Percentiles rank a stretch among this genome's conserved stretches.
phyloP scores from a whole-genome alignment of 1,140 invertebrate genomes.

The Parapsyche elsis region DNA sequence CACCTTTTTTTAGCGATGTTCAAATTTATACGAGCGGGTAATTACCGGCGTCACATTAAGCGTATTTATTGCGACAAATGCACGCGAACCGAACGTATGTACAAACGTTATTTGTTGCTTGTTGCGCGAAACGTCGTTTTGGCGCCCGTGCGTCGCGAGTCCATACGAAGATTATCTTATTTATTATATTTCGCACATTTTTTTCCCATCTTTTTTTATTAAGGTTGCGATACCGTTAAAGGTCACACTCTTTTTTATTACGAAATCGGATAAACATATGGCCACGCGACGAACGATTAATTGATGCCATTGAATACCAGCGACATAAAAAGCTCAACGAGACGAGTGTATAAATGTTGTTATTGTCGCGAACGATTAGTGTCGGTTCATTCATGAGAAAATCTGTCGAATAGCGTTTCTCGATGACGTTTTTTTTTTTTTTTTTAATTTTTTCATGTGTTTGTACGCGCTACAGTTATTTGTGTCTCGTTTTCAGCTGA shows the following conservation, averaged over 20 bases:
- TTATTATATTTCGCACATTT: neutral
- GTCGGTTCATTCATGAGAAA: too few species aligned
- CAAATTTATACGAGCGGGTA: conserved; percentile 39
- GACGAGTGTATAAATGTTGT: neutral
- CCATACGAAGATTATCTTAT: neutral
- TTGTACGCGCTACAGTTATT: too few species aligned
- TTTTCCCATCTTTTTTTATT: neutral
- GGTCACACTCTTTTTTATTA: neutral
- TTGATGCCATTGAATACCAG: too few species aligned
- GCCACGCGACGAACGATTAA: too few species aligned
- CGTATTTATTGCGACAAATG: conserved; percentile 41
- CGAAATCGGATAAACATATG: neutral
- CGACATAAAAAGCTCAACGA: too few species aligned
- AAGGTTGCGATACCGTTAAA: neutral
- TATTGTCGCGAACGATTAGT: too few species aligned
- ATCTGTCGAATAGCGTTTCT: too few species aligned
- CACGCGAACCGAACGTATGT: neutral
- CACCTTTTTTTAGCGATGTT: conserved; percentile 25
- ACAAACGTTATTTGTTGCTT: neutral
- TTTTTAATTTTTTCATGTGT: too few species aligned
- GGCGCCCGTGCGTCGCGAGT: neutral
- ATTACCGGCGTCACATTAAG: conserved; percentile 38
- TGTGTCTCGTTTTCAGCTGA: neutral
- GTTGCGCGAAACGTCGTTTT: conserved; percentile 19
- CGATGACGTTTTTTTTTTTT: too few species aligned